Conservation (phyloP, 1,140 invertebrate genomes). For the Drosophila grimshawi region DNA sequence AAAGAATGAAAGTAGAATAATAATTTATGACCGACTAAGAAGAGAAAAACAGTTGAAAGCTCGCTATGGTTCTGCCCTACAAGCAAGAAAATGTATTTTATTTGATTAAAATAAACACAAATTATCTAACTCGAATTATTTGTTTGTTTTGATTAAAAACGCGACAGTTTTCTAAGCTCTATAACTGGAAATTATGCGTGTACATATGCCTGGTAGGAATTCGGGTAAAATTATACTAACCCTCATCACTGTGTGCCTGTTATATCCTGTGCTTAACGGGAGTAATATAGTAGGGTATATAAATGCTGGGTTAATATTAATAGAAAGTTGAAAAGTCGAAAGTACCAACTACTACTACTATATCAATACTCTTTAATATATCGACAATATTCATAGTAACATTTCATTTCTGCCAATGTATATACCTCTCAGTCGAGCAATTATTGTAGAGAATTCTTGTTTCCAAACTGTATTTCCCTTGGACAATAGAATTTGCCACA, state of each 20-base stretch:
- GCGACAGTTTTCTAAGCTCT: conserved; percentile 42
- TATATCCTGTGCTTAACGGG: background rate
- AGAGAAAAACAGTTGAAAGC: conserved; percentile 46
- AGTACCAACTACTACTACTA: too few relatives aligned
- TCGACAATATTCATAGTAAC: background rate
- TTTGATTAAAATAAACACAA: conserved; percentile 37
- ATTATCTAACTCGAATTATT: conserved; percentile 71
- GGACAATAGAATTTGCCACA: conserved; percentile 55
- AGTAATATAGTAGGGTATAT: background rate
- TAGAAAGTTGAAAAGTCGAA: too few relatives aligned
- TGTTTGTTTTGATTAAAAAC: conserved; percentile 75
- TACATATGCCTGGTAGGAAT: conserved; percentile 9
- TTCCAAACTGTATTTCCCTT: conserved; percentile 34
- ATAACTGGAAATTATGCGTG: conserved; percentile 14
- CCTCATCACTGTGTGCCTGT: conserved; percentile 57
- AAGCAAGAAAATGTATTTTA: conserved; percentile 23
- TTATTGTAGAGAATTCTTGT: conserved; percentile 18
- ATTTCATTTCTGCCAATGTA: background rate
- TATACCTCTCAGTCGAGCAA: background rate
- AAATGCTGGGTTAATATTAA: background rate
- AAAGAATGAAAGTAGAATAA: conserved; percentile 12
- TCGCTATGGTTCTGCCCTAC: conserved; percentile 1
- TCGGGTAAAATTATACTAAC: conserved; percentile 37
- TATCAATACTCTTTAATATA: too few relatives aligned
- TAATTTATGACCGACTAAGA: conserved; percentile 45